Conservation (phyloP, 2,888 invertebrate genomes). For the Phrixothrix hirtus region DNA sequence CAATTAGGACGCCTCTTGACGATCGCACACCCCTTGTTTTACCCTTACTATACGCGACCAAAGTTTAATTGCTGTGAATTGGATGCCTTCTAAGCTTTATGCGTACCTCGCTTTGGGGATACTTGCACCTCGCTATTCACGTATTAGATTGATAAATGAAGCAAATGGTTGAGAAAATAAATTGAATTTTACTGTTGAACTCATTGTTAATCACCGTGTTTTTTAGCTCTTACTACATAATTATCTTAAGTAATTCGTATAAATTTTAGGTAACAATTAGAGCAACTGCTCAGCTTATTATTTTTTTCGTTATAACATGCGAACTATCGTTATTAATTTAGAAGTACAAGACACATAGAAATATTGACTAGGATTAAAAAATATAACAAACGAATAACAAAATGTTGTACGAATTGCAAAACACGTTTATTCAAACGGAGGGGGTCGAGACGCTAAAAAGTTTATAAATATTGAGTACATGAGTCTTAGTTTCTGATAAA, state of each 20-base stretch:
- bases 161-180: constrained; percentile 14
- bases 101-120: constrained; percentile 3
- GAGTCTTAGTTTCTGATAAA: too few species aligned
- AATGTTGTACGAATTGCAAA: too few species aligned
- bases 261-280: too few species aligned
- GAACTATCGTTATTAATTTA: not conserved
- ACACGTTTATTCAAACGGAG: too few species aligned
- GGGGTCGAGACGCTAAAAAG: too few species aligned
- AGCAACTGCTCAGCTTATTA: too few species aligned
- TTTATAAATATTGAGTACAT: too few species aligned
- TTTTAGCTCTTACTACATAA: not conserved
- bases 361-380: too few species aligned
- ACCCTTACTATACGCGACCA: constrained; percentile 32
- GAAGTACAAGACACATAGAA: not conserved
- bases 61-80: constrained; percentile 30
- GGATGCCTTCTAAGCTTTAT: constrained; percentile 18
- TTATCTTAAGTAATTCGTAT: too few species aligned
- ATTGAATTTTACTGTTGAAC: constrained; percentile 7
- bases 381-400: too few species aligned
- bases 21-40: constrained; percentile 45
- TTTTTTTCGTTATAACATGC: too few species aligned
- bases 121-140: constrained; percentile 9
- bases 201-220: not conserved
- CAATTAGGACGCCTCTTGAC: constrained; percentile 45
- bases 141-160: constrained; percentile 26